Conservation (phyloP, 2,113 vertebrate genomes). For the Clupea harengus region DNA sequence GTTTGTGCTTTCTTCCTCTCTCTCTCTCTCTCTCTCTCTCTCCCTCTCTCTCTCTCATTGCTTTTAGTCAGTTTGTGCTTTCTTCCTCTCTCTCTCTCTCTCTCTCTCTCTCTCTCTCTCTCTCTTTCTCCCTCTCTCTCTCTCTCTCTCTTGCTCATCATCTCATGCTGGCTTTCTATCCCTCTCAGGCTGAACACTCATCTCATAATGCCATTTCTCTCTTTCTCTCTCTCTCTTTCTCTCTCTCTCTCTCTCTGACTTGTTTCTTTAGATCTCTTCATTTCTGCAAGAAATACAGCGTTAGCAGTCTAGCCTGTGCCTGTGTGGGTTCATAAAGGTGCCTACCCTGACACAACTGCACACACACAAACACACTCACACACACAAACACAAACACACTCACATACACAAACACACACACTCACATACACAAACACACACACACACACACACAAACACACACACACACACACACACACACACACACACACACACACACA, state of each 20-base stretch:
- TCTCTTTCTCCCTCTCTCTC: not conserved
- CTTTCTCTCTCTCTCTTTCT: conserved; percentile 5
- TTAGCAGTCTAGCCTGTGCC: not conserved
- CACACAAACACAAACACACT: not conserved
- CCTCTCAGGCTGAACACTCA: not conserved
- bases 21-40: not conserved
- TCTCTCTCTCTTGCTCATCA: not conserved
- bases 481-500: not conserved
- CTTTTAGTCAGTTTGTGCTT: not conserved
- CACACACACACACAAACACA: not conserved
- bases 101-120: not conserved
- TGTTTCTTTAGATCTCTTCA: not conserved
- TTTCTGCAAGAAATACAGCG: not conserved
- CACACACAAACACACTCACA: conserved; percentile 2
- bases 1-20: not conserved
- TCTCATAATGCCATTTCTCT: not conserved
- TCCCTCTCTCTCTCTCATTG: not conserved
- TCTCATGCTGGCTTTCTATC: not conserved
- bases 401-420: conserved; percentile 21
- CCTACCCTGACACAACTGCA: conserved; percentile 32
- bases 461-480: too few species aligned
- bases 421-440: too few species aligned
- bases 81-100: not conserved
- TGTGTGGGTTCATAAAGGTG: not conserved
- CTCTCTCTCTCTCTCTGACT: not conserved